Percentiles rank a stretch among this genome's conserved stretches.
phyloP scores from a whole-genome alignment of 1,140 invertebrate genomes.

The Ephestia elutella region DNA sequence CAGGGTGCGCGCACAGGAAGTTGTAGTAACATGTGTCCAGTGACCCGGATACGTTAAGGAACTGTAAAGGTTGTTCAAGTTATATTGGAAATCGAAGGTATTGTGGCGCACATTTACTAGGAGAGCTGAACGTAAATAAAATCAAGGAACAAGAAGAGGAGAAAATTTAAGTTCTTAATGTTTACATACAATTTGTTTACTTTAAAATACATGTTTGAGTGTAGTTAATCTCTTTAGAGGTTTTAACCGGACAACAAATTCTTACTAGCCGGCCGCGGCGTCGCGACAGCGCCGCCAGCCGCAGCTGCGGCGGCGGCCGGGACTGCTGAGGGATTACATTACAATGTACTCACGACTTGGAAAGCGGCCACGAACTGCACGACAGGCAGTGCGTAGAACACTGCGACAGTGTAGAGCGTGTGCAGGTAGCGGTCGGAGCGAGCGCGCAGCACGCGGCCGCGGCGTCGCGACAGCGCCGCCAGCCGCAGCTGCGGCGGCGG shows the following conservation, averaged over 20 bases:
- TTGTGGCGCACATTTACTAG: too few relatives aligned
- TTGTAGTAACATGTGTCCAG: conserved; percentile 96
- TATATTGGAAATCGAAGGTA: neutral
- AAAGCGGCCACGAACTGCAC: conserved; percentile 91
- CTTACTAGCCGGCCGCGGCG: conserved; percentile 71
- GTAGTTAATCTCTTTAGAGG: too few relatives aligned
- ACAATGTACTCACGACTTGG: conserved; percentile 82
- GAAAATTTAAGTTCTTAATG: too few relatives aligned
- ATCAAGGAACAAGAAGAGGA: too few relatives aligned
- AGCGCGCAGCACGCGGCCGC: conserved; percentile 77
- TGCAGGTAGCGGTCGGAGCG: conserved; percentile 85
- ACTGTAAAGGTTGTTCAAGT: conserved; percentile 58
- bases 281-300: conserved; percentile 82
- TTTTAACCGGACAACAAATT: too few relatives aligned
- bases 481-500: conserved; percentile 82
- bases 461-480: conserved; percentile 78
- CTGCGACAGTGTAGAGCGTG: conserved; percentile 86
- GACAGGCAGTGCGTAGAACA: conserved; percentile 93
- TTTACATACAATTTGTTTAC: too few relatives aligned
- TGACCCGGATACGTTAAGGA: conserved; percentile 86
- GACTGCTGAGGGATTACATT: too few relatives aligned
- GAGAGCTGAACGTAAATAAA: too few relatives aligned
- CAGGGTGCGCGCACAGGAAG: conserved; percentile 90
- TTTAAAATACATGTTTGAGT: too few relatives aligned
- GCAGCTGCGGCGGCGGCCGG: conserved; percentile 74